phyloP scores from a whole-genome alignment of 2,888 invertebrate genomes.

The Pilophorus perplexus region DNA sequence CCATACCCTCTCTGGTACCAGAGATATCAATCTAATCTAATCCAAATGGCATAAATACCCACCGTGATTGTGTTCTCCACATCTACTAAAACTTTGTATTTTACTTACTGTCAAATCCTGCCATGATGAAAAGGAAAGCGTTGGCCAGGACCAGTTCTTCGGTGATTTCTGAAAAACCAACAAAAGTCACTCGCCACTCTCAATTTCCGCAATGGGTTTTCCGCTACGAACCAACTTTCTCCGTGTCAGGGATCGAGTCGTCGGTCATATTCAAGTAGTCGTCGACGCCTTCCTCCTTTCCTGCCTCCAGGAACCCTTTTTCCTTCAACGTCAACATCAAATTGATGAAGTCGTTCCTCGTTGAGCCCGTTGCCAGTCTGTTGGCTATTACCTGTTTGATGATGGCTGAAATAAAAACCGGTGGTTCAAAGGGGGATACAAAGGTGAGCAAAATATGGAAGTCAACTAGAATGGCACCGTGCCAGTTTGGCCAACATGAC shows the following conservation, averaged over 20 bases:
- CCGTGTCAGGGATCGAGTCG: slow-evolving; percentile 1
- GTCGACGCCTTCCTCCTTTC: slow-evolving; percentile 17
- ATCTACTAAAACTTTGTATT: too few relatives aligned
- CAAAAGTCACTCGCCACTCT: neutral
- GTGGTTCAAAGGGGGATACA: too few relatives aligned
- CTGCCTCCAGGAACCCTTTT: slow-evolving; percentile 17
- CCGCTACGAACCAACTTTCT: slow-evolving; percentile 21
- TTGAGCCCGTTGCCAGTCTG: neutral
- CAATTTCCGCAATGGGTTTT: too few relatives aligned
- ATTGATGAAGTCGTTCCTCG: slow-evolving; percentile 28
- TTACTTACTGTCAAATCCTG: slow-evolving; percentile 33
- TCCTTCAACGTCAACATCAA: slow-evolving; percentile 27
- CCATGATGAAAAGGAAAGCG: slow-evolving; percentile 32
- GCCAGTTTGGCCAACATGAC: too few relatives aligned
- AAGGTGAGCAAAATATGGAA: too few relatives aligned
- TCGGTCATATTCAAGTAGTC: slow-evolving; percentile 23
- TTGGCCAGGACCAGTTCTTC: slow-evolving; percentile 9
- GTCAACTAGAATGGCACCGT: too few relatives aligned
- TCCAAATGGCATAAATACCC: too few relatives aligned
- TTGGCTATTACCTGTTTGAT: slow-evolving; percentile 2
- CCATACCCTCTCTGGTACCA: too few relatives aligned
- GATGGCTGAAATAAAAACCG: slow-evolving; percentile 1
- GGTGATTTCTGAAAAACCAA: slow-evolving; percentile 19
- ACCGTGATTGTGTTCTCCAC: too few relatives aligned
- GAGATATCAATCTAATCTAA: too few relatives aligned